These are phyloP conservation scores for Merluccius polli DNA, from an alignment of 2,797 vertebrate species.

Conservation along the genomic window DNA sequence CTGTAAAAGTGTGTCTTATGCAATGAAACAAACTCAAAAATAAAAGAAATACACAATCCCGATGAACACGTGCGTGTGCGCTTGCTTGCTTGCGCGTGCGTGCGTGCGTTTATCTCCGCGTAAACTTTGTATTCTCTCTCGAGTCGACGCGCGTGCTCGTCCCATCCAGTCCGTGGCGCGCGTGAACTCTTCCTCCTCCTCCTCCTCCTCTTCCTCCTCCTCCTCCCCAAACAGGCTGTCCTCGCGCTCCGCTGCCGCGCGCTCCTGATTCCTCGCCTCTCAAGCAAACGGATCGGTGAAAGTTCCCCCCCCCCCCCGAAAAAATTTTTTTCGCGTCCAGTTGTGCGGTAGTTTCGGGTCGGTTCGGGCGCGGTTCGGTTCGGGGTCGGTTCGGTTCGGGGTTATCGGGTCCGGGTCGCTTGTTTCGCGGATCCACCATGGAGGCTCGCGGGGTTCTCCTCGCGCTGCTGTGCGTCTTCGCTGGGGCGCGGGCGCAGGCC, in stretches of 20 bases:
- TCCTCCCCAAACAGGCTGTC: constrained; percentile 32
- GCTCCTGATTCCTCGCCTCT: constrained; percentile 44
- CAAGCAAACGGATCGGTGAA: constrained; percentile 50
- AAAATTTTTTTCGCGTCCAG: constrained; percentile 33
- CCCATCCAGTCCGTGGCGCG: constrained; percentile 9
- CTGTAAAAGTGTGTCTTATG: background rate
- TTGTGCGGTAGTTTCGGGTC: constrained; percentile 12
- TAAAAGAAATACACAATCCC: background rate
- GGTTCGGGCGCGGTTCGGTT: no score
- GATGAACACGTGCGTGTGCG: background rate
- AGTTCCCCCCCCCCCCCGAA: no score
- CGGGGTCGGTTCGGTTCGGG: constrained; percentile 16
- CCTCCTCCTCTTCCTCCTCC: constrained; percentile 14
- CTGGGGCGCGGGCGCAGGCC: constrained; percentile 39
- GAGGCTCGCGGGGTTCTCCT: constrained; percentile 58
- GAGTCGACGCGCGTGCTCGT: constrained; percentile 32
- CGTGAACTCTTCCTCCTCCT: constrained; percentile 33
- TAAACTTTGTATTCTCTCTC: constrained; percentile 27
- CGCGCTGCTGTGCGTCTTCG: constrained; percentile 57
- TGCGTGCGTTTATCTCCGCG: background rate
- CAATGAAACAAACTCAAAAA: background rate
- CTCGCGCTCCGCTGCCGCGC: constrained; percentile 54
- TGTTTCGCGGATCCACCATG: constrained; percentile 45
- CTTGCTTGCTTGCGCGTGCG: background rate
- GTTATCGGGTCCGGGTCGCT: background rate